phyloP scores from a whole-genome alignment of 2,797 vertebrate genomes.

The Melanotaenia parkinsoni region DNA sequence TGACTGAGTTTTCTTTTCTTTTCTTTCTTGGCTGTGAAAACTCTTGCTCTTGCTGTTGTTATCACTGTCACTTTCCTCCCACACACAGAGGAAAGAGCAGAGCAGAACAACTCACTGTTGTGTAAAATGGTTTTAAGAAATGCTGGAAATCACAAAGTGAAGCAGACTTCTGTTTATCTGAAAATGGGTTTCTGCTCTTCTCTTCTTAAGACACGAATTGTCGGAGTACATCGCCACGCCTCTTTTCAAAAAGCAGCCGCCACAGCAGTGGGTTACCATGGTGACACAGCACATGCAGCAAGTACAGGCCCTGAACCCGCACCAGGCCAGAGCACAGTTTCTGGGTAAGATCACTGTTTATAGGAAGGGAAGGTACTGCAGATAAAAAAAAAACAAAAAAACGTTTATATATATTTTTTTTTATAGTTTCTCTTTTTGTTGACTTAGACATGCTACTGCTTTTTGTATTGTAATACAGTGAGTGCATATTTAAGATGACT shows the following conservation, averaged over 20 bases:
- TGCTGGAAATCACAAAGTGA: conserved; percentile 40
- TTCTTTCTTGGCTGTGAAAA: conserved; percentile 23
- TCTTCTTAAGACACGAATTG: conserved; percentile 86
- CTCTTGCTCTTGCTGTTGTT: conserved; percentile 20
- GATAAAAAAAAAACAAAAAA: too few relatives aligned
- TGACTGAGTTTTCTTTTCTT: conserved; percentile 11
- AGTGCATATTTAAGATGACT: too few relatives aligned
- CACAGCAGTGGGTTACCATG: conserved; percentile 91
- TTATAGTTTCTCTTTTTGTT: too few relatives aligned
- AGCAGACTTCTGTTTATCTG: conserved; percentile 52
- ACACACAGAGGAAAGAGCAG: conserved; percentile 16
- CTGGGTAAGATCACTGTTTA: conserved; percentile 83
- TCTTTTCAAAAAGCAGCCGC: conserved; percentile 86
- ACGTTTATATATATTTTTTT: too few relatives aligned
- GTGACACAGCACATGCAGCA: conserved; percentile 91
- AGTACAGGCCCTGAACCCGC: conserved; percentile 89
- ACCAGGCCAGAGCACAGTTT: conserved; percentile 95
- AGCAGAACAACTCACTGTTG: conserved; percentile 38
- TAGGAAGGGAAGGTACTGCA: too few relatives aligned
- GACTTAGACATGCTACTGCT: too few relatives aligned
- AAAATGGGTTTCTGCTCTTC: conserved; percentile 18
- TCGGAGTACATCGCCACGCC: conserved; percentile 91
- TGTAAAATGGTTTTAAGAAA: conserved; percentile 34
- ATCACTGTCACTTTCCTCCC: conserved; percentile 25
- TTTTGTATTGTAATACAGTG: too few relatives aligned